Evolutionary conservation across 2,797 vertebrate species (phyloP), one percentile per base, ranked within the genome.

Genomic region (Gallinago solitaria): DNA sequence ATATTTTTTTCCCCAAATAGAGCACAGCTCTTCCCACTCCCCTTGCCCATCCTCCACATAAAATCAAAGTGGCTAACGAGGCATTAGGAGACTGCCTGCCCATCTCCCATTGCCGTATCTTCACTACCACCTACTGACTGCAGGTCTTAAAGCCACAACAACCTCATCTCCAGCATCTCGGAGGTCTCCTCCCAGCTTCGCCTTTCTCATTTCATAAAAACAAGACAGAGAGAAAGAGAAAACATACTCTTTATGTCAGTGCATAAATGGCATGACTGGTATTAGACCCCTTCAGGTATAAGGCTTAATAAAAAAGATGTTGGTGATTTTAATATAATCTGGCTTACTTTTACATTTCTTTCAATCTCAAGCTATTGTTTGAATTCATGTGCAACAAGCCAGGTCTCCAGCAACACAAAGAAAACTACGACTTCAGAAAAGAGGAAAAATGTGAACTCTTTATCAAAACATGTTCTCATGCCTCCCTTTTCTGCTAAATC

Each of bases 1-100:
- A 99, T 99, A 97, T 98, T 98, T 98, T 79, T 86, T 70, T 43
- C 80, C 95, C 98, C 98, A 98, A 99, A 99, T 97, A 98, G 98
- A 98, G 98, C 98, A 97, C 98, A 94, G 97, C 97, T 98, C 97
- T 98, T 98, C 98, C 97, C 98, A 97, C 97, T 97, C 75, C 64
- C 63, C 56, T 97, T 96, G 96, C 98, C 97, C 97, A 98, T 98
- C 97, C 98, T 98, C 98, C 98, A 98, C 97, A 2, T 20, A 16
- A 25, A 88, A 88, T 89, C 81, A 78, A 51, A 88, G 90, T 45
- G 88, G 80, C 89, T 88, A 69, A 93, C 86, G 60, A 94, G 95
- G 93, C 85, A 77, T 75, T 77, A 61, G 93, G 86, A 96, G 91
- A 80, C 77, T n/a, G 80, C 75, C 84, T 54, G 83, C 82, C 89